Base-by-base conservation (phyloP, 2,888 invertebrate genomes). In the Athrips mouffetella region DNA sequence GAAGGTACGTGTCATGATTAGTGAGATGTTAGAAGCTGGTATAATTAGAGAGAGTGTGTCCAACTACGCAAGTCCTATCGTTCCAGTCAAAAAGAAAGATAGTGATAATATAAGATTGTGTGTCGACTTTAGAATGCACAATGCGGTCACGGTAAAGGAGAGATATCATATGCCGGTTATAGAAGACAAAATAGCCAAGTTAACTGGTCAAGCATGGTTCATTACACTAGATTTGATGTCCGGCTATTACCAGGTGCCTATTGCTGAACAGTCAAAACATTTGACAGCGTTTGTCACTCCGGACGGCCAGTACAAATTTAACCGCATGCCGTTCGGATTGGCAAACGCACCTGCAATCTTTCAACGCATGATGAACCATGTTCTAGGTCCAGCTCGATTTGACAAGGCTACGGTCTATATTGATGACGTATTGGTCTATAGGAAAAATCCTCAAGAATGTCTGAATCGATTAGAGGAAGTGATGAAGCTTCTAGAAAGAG, bases 261-360 rank as follows among this genome's bases (percentile, higher is more conserved):
- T 55, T n/a, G 16, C 52, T 2, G 52, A 54, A 25, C n/a, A 39
- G 3, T 30, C 25, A 1, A 37, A 44, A 16, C 21, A 16, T 6
- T 15, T 49, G 8, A 76, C 72, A 0, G 68, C 70, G 0, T 73
- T 76, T 44, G 61, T 67, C 0, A 78, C 70, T 0, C 65, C 48
- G n/a, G 50, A 51, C 35, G 51, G 45, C 13, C 51, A 51, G 8
- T 74, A 50, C 42, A 66, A 76, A 51, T 72, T 62, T 45, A 57
- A 63, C 10, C 49, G 60, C 0, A 66, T 74, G 67, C 67, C 70
- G 3, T 80, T 75, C 46, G 73, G 71, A 3, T 54, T 76, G 3
- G 50, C 57, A 1, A 75, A 75, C 44, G 68, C 77, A 0, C 70
- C 71, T 3, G 59, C 63, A 1, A 60, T 65, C 0, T 76, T 72